phyloP scores from a whole-genome alignment of 2,113 vertebrate genomes.

The Daboia siamensis region DNA sequence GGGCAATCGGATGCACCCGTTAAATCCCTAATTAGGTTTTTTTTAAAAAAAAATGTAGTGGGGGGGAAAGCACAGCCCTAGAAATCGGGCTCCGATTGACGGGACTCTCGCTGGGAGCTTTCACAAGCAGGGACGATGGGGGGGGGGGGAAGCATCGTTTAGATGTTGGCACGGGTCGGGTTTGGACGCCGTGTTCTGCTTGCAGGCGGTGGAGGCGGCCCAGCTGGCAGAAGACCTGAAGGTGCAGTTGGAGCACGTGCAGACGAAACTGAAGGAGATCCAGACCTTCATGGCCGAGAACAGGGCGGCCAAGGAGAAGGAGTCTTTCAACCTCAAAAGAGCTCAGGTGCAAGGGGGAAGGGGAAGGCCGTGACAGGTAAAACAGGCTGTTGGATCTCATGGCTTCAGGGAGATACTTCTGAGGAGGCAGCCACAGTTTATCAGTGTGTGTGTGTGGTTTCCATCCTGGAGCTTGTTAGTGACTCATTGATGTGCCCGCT shows the following conservation, averaged over 20 bases:
- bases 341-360: slow-evolving; percentile 75
- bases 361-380: accelerated
- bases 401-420: not conserved
- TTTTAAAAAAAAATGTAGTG: not conserved
- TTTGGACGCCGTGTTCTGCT: not conserved
- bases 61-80: too few relatives aligned
- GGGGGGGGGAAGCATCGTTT: not conserved
- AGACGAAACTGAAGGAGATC: slow-evolving; percentile 86
- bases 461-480: not conserved
- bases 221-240: slow-evolving; percentile 91
- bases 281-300: slow-evolving; percentile 89
- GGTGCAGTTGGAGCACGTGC: slow-evolving; percentile 89
- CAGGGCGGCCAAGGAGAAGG: slow-evolving; percentile 85
- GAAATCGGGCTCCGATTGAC: not conserved
- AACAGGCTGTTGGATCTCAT: not conserved
- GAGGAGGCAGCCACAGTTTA: not conserved
- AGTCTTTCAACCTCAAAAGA: slow-evolving; percentile 88
- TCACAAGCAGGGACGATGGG: not conserved
- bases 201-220: slow-evolving; percentile 89
- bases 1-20: too few relatives aligned
- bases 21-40: not conserved
- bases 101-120: not conserved
- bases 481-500: not conserved
- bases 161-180: not conserved
- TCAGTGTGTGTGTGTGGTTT: too few relatives aligned